These are phyloP conservation scores for Heliconius melpomene DNA, from an alignment of 1,140 invertebrate genomes.

Conservation along the genomic window DNA sequence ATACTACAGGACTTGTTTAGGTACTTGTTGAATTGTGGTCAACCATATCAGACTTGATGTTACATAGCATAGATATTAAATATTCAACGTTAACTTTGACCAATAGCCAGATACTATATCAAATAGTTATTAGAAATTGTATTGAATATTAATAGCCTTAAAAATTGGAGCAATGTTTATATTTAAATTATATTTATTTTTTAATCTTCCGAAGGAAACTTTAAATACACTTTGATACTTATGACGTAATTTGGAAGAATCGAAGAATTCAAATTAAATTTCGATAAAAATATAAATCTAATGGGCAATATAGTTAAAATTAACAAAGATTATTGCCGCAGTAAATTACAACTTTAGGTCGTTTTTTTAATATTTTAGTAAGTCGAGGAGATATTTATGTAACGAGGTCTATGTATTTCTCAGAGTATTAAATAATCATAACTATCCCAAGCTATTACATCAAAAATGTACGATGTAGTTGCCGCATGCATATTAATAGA, in stretches of 20 bases:
- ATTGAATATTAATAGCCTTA: neutral
- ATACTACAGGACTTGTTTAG: neutral
- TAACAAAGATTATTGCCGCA: too few species aligned
- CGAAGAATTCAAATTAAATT: too few species aligned
- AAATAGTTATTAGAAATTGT: neutral
- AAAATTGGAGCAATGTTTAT: neutral
- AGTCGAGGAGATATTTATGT: neutral
- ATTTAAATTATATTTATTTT: neutral
- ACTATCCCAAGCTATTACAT: neutral
- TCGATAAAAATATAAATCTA: too few species aligned
- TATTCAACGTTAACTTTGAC: slow-evolving; percentile 1
- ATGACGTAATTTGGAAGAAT: too few species aligned
- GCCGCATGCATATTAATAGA: neutral
- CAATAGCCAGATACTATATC: neutral
- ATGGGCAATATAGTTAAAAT: too few species aligned
- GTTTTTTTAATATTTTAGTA: neutral
- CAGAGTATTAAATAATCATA: neutral
- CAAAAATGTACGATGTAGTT: neutral
- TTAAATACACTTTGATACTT: neutral
- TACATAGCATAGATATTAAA: neutral
- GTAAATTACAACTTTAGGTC: too few species aligned
- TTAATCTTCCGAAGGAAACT: neutral
- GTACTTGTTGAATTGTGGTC: neutral
- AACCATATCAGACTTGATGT: neutral
- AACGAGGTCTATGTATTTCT: neutral